Evolutionary conservation across 2,888 invertebrate species (phyloP), one percentile per base, ranked within the genome.

Genomic region (Nasonovia ribisnigri): DNA sequence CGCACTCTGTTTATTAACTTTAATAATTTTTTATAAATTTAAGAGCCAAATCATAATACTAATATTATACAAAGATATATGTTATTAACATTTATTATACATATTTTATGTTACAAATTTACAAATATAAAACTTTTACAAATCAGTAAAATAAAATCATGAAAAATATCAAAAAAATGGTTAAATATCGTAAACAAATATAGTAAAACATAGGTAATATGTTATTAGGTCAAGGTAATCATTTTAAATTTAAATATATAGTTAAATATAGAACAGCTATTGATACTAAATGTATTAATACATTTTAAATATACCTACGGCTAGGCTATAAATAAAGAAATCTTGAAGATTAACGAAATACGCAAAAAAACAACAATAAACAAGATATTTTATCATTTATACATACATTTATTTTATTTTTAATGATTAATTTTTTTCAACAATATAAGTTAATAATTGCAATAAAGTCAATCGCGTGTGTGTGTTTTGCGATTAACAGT

Each of bases 181-280:
- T 57, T 57, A 57, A 57, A 57, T 57, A 77, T 36, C 77, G 77
- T 77, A 77, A 36, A 36, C 4, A 60, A 77, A 77, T 67, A n/a
- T 43, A 29, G 0, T 36, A 84, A 43, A 84, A 42, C 42, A 84
- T 86, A 84, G 16, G 24, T 43, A 90, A 46, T 67, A 46, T 67
- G 20, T 48, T 48, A 90, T 67, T 24, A 6, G 90, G 90, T 90
- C 90, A 90, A 90, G 90, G 90, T 29, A 67, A n/a, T 67, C 48
- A 67, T 90, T 67, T 36, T 36, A 46, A 24, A 67, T 90, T 90
- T 88, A 5, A 88, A 87, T 48, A 48, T 20, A 67, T 36, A n/a
- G 36, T 67, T 67, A 67, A 77, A 77, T 77, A 36, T 77, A 77
- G 36, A 77, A 77, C 24, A 77, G 16, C 77, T 20, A 20, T 77